A percentile compares a stretch with the other conserved stretches of the same genome.
These are phyloP conservation scores for Platysteira castanea DNA, from an alignment of 2,113 vertebrate genomes.

Conservation along the genomic window DNA sequence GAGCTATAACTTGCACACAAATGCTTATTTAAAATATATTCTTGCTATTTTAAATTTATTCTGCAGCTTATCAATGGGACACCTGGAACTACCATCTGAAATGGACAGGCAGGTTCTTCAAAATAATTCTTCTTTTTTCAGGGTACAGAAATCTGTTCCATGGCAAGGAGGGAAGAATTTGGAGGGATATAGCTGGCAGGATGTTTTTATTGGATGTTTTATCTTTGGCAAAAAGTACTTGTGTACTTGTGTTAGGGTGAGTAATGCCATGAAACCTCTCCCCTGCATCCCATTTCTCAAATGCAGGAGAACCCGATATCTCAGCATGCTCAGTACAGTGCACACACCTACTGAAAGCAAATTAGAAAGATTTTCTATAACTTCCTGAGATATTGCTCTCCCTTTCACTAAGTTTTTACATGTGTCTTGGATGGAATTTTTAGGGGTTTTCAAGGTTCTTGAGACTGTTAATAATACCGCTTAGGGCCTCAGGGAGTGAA, in stretches of 20 bases:
- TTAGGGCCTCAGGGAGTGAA: background rate
- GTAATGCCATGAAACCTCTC: background rate
- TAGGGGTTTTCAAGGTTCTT: constrained; percentile 36
- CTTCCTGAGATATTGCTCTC: constrained; percentile 24
- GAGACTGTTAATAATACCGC: constrained; percentile 22
- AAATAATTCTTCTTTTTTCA: background rate
- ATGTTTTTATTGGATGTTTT: background rate
- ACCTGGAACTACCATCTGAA: background rate
- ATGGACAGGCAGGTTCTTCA: background rate
- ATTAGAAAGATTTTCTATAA: background rate
- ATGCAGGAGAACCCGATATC: background rate
- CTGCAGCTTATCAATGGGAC: background rate
- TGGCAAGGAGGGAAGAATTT: background rate
- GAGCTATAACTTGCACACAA: background rate
- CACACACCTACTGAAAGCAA: background rate
- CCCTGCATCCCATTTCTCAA: background rate
- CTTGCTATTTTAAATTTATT: background rate
- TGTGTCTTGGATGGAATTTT: constrained; percentile 10
- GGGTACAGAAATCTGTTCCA: background rate
- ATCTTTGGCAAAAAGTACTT: background rate
- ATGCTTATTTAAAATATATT: background rate
- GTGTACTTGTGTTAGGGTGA: background rate
- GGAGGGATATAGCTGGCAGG: background rate
- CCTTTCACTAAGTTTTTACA: constrained; percentile 21
- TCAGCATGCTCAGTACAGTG: background rate